Evolutionary conservation across 2,888 invertebrate genomes (phyloP).

Genomic region (Lepidocyrtoides sp.): DNA sequence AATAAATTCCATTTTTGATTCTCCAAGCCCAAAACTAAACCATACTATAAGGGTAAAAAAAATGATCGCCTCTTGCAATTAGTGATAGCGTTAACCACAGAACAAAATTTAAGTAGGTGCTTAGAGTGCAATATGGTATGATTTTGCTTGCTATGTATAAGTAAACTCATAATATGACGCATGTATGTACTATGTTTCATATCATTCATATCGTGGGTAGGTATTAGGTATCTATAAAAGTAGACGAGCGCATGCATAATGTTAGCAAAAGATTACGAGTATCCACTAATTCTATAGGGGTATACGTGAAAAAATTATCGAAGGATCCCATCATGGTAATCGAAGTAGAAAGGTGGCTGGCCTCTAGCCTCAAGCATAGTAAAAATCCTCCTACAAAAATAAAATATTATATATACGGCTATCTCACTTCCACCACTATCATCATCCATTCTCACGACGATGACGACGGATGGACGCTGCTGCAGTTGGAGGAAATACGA

Average conservation of each 20-base stretch:
- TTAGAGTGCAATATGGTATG: conserved; percentile 8
- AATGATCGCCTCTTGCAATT: conserved; percentile 21
- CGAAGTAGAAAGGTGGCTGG: conserved; percentile 81
- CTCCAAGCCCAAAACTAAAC: conserved; percentile 54
- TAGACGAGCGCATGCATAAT: too few species aligned
- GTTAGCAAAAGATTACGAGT: conserved; percentile 4
- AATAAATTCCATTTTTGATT: conserved; percentile 64
- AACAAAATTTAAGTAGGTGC: conserved; percentile 1
- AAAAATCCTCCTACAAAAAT: conserved; percentile 75
- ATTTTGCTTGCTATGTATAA: neutral
- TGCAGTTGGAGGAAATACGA: conserved; percentile 71
- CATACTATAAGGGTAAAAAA: conserved; percentile 10
- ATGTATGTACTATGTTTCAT: neutral
- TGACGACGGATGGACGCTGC: conserved; percentile 24
- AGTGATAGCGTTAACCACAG: conserved; percentile 31
- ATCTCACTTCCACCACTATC: conserved; percentile 49
- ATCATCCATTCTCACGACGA: conserved; percentile 70
- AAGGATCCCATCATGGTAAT: conserved; percentile 77
- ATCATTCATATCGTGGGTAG: too few species aligned
- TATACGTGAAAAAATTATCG: conserved; percentile 62
- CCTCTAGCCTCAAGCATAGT: conserved; percentile 72
- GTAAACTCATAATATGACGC: neutral
- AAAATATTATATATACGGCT: conserved; percentile 22
- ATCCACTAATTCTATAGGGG: conserved; percentile 16
- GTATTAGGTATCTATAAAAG: too few species aligned